Conservation (phyloP, 2,797 vertebrate species). For the Parauchenoglanis punctatus region DNA sequence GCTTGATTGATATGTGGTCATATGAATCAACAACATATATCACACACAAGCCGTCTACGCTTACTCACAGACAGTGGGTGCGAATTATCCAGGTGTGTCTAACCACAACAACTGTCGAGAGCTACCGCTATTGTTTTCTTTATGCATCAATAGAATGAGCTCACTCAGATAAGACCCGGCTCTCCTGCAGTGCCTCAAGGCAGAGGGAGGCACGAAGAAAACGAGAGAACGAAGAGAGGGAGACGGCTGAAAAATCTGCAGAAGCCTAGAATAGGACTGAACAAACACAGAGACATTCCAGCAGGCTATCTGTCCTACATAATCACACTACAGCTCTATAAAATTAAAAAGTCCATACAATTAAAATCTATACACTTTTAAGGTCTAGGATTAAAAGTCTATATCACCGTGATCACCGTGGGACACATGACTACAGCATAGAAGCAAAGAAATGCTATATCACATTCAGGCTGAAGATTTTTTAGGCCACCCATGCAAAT, state of each 20-base stretch:
- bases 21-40: constrained; percentile 14
- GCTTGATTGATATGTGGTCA: constrained; percentile 18
- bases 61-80: neutral
- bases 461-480: neutral
- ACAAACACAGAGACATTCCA: constrained; percentile 24
- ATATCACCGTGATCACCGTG: neutral
- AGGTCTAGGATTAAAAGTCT: neutral
- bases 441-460: neutral
- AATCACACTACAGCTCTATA: neutral
- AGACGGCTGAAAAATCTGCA: neutral
- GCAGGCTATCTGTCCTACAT: constrained; percentile 1
- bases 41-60: neutral
- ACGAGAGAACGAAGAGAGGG: neutral
- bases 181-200: constrained; percentile 33
- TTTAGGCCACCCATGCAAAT: constrained; percentile 25
- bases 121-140: constrained; percentile 24
- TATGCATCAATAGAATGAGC: constrained; percentile 3
- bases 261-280: neutral
- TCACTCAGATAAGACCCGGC: constrained; percentile 25
- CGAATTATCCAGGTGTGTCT: constrained; percentile 34
- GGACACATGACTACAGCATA: neutral
- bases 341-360: neutral
- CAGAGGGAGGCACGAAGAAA: neutral
- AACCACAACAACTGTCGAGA: constrained; percentile 41
- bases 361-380: neutral